Base-by-base conservation (phyloP, 2,797 vertebrate genomes). In the Rallus crepitans region DNA sequence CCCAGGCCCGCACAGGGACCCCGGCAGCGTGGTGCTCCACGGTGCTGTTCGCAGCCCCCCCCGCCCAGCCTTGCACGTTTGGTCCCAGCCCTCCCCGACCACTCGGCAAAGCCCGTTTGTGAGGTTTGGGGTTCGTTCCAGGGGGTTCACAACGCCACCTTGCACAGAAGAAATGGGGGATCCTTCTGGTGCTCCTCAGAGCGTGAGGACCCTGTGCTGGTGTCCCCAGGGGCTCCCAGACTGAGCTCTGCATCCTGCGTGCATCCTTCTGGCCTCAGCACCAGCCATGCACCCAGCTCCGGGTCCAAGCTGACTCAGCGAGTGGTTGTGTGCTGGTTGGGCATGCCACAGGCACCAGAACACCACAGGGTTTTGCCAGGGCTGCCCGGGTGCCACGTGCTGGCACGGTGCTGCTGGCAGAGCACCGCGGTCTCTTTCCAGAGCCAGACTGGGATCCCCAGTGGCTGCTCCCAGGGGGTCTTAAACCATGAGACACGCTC, bases 401-500 rank as follows among this genome's bases (percentile, higher is more conserved):
- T 56, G 75, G 69, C 92, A 42, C 57, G 4, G 27, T 4, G n/a
- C 18, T 25, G 76, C 69, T 59, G 63, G 18, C 87, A 42, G 82
- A 70, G 81, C 89, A 75, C 61, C 3, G 11, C 53, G 60, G n/a
- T 18, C 63, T 37, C 12, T 55, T 68, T 63, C 83, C 1, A 0
- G 19, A 61, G 31, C 42, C 56, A 40, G 83, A 83, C 40, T 75
- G 37, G 37, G 37, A 37, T 80, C 53, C 33, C 19, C 8, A 5
- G 24, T 7, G 3, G 47, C 68, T 30, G 50, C 60, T 35, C 70
- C 47, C 4, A 4, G 21, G 8, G 31, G 9, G 28, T 28, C 23
- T 42, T 42, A 78, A 39, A 1, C 2, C 0, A 33, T n/a, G 37
- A 55, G 17, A 15, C 2, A 2, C 45, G 2, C 3, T 0, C 2